Conservation (phyloP, 2,888 invertebrate genomes). For the Eupsilia transversa region DNA sequence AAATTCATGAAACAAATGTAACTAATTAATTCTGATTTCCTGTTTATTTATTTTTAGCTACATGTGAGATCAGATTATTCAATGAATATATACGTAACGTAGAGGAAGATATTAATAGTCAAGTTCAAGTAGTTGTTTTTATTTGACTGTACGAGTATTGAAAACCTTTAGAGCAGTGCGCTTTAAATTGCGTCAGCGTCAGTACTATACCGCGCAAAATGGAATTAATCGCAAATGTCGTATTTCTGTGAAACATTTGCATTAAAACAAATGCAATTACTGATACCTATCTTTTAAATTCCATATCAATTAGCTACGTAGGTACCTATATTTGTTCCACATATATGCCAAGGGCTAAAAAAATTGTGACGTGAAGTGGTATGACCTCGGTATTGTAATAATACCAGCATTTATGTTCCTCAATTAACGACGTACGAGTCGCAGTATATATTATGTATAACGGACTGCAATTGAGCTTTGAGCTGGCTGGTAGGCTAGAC, state of each 20-base stretch:
- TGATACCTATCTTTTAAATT: slow-evolving; percentile 40
- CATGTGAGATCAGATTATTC: slow-evolving; percentile 16
- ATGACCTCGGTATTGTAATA: slow-evolving; percentile 67
- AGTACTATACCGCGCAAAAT: slow-evolving; percentile 12
- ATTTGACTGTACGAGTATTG: not conserved
- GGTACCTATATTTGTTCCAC: slow-evolving; percentile 30
- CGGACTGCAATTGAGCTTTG: slow-evolving; percentile 43
- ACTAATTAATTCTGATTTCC: slow-evolving; percentile 25
- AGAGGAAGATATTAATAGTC: slow-evolving; percentile 15
- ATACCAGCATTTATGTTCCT: slow-evolving; percentile 66
- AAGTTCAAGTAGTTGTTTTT: slow-evolving; percentile 15
- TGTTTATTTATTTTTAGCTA: slow-evolving; percentile 33
- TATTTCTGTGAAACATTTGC: slow-evolving; percentile 42
- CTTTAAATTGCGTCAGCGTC: not conserved
- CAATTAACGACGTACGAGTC: slow-evolving; percentile 51
- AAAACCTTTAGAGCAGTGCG: not conserved
- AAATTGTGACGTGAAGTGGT: slow-evolving; percentile 39
- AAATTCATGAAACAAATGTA: slow-evolving; percentile 26
- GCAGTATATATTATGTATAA: slow-evolving; percentile 30
- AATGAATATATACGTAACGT: slow-evolving; percentile 17
- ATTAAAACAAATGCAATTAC: slow-evolving; percentile 40
- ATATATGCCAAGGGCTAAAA: slow-evolving; percentile 64
- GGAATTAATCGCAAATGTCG: slow-evolving; percentile 25
- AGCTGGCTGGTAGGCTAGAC: slow-evolving; percentile 1
- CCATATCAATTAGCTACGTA: slow-evolving; percentile 32